phyloP scores from a whole-genome alignment of 2,888 invertebrate species.

The Cheilosia impressa region DNA sequence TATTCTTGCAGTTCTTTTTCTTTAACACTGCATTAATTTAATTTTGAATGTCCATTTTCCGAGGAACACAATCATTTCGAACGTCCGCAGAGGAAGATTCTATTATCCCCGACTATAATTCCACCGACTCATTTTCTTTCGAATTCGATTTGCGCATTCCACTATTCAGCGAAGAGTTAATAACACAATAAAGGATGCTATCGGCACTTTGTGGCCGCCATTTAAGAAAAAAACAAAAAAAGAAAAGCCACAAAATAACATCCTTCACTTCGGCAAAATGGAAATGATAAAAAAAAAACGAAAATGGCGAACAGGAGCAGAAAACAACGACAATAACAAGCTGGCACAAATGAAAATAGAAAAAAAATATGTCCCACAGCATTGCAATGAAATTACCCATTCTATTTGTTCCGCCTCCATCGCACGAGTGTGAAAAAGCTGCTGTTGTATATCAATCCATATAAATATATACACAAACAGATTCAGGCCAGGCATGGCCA shows the following conservation, averaged over 20 bases:
- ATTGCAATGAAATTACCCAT: not conserved
- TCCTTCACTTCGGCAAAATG: not conserved
- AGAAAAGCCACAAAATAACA: slow-evolving; percentile 21
- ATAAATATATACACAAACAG: too few relatives aligned
- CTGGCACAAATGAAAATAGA: slow-evolving; percentile 2
- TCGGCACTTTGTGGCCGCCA: slow-evolving; percentile 57
- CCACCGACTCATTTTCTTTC: slow-evolving; percentile 5
- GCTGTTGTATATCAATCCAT: too few relatives aligned
- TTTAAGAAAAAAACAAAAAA: slow-evolving; percentile 61
- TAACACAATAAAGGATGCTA: slow-evolving; percentile 71
- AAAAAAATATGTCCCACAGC: slow-evolving; percentile 15
- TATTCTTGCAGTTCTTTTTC: too few relatives aligned
- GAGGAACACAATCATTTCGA: too few relatives aligned
- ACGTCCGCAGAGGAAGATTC: slow-evolving; percentile 38
- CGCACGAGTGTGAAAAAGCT: not conserved
- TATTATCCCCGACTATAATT: slow-evolving; percentile 58
- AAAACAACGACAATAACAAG: too few relatives aligned
- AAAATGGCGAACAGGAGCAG: not conserved
- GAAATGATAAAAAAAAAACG: slow-evolving; percentile 1
- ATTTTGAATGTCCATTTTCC: too few relatives aligned
- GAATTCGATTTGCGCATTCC: slow-evolving; percentile 35
- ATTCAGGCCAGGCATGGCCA: too few relatives aligned
- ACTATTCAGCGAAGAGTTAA: slow-evolving; percentile 73
- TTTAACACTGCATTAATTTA: too few relatives aligned
- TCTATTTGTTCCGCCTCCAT: not conserved